A percentile compares a stretch with the other conserved stretches of the same genome.
These are phyloP conservation scores for Xanthia icteritia DNA, from an alignment of 2,888 invertebrate genomes.

Conservation along the genomic window DNA sequence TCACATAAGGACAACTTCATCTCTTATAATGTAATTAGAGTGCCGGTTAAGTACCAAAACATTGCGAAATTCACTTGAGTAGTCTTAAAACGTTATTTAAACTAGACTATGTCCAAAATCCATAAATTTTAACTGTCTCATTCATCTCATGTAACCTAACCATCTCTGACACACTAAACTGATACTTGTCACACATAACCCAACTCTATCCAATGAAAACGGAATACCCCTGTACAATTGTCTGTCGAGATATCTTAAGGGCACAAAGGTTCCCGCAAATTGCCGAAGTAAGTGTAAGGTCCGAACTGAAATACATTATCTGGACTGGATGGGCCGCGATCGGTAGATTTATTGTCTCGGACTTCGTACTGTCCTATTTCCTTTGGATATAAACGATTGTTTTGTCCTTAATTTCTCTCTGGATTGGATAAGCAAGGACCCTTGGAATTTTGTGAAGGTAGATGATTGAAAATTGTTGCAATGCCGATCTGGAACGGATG, in stretches of 20 bases:
- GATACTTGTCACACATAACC: constrained; percentile 56
- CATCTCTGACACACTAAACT: constrained; percentile 53
- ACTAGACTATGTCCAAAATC: neutral
- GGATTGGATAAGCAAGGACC: constrained; percentile 49
- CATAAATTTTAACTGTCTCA: neutral
- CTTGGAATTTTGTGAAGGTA: constrained; percentile 55
- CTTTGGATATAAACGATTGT: constrained; percentile 73
- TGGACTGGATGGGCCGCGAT: constrained; percentile 84
- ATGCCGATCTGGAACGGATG: constrained; percentile 17
- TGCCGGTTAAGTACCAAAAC: neutral
- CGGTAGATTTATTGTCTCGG: constrained; percentile 85
- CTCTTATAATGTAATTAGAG: neutral
- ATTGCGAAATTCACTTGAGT: too few relatives aligned
- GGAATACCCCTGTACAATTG: constrained; percentile 83
- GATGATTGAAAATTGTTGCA: constrained; percentile 57
- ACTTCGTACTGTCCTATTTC: constrained; percentile 83
- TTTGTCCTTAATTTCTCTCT: constrained; percentile 69
- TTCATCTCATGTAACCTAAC: too few relatives aligned
- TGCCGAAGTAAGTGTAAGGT: constrained; percentile 90
- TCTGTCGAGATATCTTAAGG: constrained; percentile 90
- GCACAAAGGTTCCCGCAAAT: constrained; percentile 90
- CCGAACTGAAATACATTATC: constrained; percentile 90
- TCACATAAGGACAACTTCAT: neutral
- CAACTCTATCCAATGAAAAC: constrained; percentile 71
- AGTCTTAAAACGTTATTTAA: neutral